These are phyloP conservation scores for Poecilobothrus nobilitatus DNA, from an alignment of 2,888 invertebrate genomes.

Conservation along the genomic window DNA sequence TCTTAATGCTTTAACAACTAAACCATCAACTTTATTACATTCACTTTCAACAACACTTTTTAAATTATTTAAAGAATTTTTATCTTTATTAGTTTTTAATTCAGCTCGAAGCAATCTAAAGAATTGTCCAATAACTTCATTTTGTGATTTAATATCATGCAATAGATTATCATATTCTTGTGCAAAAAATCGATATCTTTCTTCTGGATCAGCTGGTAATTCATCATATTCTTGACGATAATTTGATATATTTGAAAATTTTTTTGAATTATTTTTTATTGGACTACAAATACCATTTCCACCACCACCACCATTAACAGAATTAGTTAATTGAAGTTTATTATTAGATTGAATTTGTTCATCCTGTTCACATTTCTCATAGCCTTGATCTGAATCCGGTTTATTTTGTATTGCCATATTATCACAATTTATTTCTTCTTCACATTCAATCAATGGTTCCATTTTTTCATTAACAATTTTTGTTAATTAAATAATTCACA, in stretches of 20 bases:
- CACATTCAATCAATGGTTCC: no score
- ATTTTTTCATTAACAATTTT: no score
- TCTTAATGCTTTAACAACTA: background rate
- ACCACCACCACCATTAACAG: no score
- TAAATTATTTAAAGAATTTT: background rate
- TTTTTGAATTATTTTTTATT: no score
- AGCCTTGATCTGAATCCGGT: no score
- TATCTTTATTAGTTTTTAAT: background rate
- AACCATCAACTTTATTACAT: background rate
- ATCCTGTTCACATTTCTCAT: no score
- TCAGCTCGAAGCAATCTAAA: background rate
- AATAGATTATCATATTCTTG: conserved; percentile 2
- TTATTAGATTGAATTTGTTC: no score
- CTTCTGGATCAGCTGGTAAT: background rate
- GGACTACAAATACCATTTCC: no score
- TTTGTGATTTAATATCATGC: background rate
- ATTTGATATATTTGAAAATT: background rate
- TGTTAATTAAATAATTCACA: no score
- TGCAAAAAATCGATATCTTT: background rate
- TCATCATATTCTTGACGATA: conserved; percentile 8
- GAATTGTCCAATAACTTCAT: background rate
- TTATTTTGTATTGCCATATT: no score
- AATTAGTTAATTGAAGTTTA: no score
- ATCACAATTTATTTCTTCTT: no score
- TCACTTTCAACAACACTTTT: background rate